Evolutionary conservation across 2,888 invertebrate species (phyloP), one percentile per base, ranked within the genome.

Genomic region (Tipula vernalis): DNA sequence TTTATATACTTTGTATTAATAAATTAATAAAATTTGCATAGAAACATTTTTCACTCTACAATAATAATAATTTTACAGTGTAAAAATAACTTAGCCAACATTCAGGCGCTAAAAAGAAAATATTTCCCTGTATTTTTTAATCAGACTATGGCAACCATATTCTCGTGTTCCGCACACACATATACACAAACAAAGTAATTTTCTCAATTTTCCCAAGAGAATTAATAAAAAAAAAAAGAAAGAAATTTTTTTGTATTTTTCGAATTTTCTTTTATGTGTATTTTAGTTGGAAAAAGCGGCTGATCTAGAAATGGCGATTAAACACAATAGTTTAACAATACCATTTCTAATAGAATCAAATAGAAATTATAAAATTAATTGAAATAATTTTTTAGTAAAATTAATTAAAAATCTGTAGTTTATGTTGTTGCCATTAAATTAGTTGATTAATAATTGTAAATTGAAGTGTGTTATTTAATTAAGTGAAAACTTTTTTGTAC

Each of bases 281-380:
- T 36, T 36, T 84, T 84, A 84, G 84, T 84, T 84, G 84, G 71
- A 84, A 84, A 84, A 84, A 84, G 84, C 84, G 84, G 84, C 41
- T 41, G 84, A 84, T 84, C 84, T 84, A 84, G 84, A 84, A 84
- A 84, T 84, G 84, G 84, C 84, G 84, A 15, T 39, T 41, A 84
- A 5, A 15, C n/a, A 84, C 39, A 84, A 71, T 71, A 71, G 71
- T 71, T 71, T 28, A 1, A 71, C 28, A 71, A 71, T 28, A 84
- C 36, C 84, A 84, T 84, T 84, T 84, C 84, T 41, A 84, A 39
- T 41, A 39, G 41, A 39, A 6, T 18, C 41, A 39, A 83, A 83
- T 83, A 83, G 36, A 83, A 36, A 12, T 5, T 83, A 83, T 83
- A 83, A 83, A 83, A 83, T 36, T 12, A 83, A 83, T 83, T 36